phyloP scores from a whole-genome alignment of 2,888 invertebrate species.

The Sinopyrophorus schimmeli region DNA sequence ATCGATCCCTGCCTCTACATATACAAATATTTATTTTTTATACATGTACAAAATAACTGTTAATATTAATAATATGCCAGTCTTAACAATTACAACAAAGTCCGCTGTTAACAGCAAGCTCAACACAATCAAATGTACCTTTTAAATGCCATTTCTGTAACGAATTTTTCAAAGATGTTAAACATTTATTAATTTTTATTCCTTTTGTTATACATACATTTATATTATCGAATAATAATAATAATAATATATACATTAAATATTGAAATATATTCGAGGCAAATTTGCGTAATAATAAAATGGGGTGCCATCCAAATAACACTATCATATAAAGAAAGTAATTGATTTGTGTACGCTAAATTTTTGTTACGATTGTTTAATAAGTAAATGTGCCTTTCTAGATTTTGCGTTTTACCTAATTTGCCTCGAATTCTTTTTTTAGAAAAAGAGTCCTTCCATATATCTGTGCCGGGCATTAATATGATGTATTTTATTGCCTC shows the following conservation, averaged over 20 bases:
- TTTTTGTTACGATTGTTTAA: no score
- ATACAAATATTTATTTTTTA: constrained; percentile 48
- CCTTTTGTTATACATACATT: constrained; percentile 17
- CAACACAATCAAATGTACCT: constrained; percentile 49
- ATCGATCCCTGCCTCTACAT: constrained; percentile 48
- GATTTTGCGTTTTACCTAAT: constrained; percentile 26
- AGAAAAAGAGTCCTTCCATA: constrained; percentile 36
- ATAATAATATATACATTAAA: constrained; percentile 8
- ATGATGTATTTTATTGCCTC: constrained; percentile 24
- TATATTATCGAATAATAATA: constrained; percentile 3
- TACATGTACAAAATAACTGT: constrained; percentile 40
- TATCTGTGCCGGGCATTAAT: constrained; percentile 29
- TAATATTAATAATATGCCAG: constrained; percentile 30
- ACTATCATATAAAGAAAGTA: constrained; percentile 7
- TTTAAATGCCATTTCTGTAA: constrained; percentile 29
- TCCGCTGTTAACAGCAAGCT: constrained; percentile 39
- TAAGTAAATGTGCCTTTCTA: constrained; percentile 42
- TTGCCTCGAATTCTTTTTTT: no score
- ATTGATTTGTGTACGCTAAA: constrained; percentile 18
- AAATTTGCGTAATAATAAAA: constrained; percentile 24
- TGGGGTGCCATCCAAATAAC: constrained; percentile 8
- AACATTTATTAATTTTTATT: constrained; percentile 48
- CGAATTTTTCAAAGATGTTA: constrained; percentile 46
- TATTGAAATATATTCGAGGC: constrained; percentile 23
- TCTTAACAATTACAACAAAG: constrained; percentile 21